Conservation (phyloP, 2,888 invertebrate species). For the Polyploca ridens region DNA sequence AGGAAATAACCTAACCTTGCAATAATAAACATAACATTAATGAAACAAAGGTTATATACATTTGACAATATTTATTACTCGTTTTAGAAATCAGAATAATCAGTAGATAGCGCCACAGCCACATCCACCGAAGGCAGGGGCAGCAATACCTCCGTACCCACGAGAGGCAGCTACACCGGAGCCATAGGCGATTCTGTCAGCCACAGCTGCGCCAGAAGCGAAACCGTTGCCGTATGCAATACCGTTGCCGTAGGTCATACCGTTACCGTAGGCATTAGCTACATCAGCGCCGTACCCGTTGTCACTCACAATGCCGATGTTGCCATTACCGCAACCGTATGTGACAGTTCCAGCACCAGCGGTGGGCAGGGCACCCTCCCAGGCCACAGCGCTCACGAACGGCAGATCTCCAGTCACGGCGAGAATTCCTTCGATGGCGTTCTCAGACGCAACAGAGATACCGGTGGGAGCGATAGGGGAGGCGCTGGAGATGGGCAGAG, state of each 20-base stretch:
- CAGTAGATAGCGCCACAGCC: too few relatives aligned
- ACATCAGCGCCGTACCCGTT: constrained; percentile 7
- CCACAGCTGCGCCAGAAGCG: neutral
- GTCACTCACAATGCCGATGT: constrained; percentile 16
- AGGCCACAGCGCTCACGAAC: constrained; percentile 50
- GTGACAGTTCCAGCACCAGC: constrained; percentile 46
- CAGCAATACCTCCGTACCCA: too few relatives aligned
- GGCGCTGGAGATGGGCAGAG: constrained; percentile 36
- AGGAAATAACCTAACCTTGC: too few relatives aligned
- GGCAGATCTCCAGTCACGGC: constrained; percentile 49
- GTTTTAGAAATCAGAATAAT: too few relatives aligned
- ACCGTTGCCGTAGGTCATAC: neutral
- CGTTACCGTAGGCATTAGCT: constrained; percentile 18
- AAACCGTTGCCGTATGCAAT: too few relatives aligned
- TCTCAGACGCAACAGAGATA: constrained; percentile 47
- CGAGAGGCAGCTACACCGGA: constrained; percentile 18
- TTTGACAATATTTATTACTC: too few relatives aligned
- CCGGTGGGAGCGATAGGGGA: constrained; percentile 50
- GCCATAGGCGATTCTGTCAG: constrained; percentile 8
- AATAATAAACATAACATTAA: too few relatives aligned
- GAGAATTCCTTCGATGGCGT: constrained; percentile 47
- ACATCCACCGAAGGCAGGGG: too few relatives aligned
- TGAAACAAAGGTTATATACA: too few relatives aligned
- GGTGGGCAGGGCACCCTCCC: constrained; percentile 45
- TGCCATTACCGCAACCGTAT: constrained; percentile 40